phyloP scores from a whole-genome alignment of 2,797 vertebrate genomes.

The Sparus aurata region DNA sequence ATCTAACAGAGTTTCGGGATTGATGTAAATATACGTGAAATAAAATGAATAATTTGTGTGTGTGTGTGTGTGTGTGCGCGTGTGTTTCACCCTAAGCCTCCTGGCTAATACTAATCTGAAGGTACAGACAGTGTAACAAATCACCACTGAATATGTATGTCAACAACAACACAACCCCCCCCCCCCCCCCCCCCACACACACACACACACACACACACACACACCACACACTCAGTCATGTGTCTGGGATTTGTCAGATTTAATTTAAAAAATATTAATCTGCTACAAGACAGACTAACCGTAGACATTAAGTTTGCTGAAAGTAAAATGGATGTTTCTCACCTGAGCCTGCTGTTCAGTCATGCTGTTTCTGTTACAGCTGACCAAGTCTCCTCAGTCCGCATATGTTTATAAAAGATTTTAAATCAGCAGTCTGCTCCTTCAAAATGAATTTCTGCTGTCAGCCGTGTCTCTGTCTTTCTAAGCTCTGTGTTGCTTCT shows the following conservation, averaged over 20 bases:
- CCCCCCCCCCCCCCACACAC: too few relatives aligned
- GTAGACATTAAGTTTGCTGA: constrained; percentile 23
- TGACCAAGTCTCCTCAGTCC: too few relatives aligned
- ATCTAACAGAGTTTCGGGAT: too few relatives aligned
- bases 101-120: constrained; percentile 61
- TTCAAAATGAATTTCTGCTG: not conserved
- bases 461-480: not conserved
- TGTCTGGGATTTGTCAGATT: constrained; percentile 70
- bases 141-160: constrained; percentile 40
- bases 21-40: too few relatives aligned
- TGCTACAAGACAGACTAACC: constrained; percentile 14
- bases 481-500: not conserved
- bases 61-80: not conserved
- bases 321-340: constrained; percentile 7
- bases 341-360: constrained; percentile 17
- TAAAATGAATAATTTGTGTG: too few relatives aligned
- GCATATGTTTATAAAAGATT: not conserved
- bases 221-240: constrained; percentile 42
- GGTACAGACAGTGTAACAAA: constrained; percentile 46
- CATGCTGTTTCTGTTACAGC: not conserved
- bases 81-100: constrained; percentile 24
- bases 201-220: constrained; percentile 9
- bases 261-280: constrained; percentile 58
- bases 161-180: constrained; percentile 7
- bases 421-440: not conserved